Conservation (phyloP, 2,797 vertebrate genomes). For the Cheirogaleus major region DNA sequence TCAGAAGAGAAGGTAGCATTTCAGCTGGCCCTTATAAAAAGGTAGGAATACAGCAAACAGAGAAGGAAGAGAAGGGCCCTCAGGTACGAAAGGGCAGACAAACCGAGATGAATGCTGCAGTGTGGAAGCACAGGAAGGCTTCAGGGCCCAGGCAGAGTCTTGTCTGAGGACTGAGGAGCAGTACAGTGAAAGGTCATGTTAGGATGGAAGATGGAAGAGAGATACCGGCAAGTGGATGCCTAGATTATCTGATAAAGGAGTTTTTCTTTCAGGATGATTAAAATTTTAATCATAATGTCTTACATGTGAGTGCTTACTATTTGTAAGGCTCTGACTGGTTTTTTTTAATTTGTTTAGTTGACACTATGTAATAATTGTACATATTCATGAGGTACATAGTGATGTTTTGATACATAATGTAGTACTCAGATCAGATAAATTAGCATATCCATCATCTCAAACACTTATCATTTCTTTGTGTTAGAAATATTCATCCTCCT, state of each 20-base stretch:
- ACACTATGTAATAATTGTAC: neutral
- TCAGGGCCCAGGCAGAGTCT: accelerated
- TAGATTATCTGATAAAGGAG: neutral
- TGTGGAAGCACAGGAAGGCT: neutral
- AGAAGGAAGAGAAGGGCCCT: neutral
- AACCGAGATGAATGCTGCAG: no score
- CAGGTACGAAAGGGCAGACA: accelerated
- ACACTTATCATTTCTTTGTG: neutral
- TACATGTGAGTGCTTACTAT: neutral
- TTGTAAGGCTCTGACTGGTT: neutral
- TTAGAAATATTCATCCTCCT: neutral
- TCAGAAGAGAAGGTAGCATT: neutral
- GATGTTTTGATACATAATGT: neutral
- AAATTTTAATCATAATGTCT: neutral
- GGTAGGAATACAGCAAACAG: neutral
- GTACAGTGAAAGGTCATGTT: accelerated
- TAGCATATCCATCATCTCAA: neutral
- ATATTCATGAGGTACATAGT: neutral
- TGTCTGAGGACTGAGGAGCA: neutral
- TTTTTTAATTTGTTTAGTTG: neutral
- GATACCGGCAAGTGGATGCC: no score
- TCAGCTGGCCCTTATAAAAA: neutral
- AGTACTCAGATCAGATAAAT: neutral
- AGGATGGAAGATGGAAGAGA: no score
- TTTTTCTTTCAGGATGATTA: neutral